Percentiles rank a stretch among this genome's conserved stretches.
Conservation (phyloP, 2,888 invertebrate genomes). For the Endotricha flammealis region DNA sequence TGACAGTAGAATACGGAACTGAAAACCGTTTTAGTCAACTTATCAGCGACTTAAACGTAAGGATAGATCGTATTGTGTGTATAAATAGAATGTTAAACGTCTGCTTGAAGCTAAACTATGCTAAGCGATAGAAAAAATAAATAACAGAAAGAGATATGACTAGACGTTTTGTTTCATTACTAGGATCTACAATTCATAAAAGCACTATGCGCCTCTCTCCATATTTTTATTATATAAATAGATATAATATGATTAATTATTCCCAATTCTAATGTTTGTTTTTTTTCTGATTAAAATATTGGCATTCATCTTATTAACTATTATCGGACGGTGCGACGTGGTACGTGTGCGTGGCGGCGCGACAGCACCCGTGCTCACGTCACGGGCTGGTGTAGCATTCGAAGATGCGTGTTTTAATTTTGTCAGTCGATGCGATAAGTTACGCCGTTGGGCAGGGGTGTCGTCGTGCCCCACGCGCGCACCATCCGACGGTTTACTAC, state of each 20-base stretch:
- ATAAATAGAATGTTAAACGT: constrained; percentile 38
- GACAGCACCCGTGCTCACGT: no score
- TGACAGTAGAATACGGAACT: constrained; percentile 1
- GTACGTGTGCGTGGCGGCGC: constrained; percentile 9
- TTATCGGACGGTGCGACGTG: constrained; percentile 45
- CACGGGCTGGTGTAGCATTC: no score
- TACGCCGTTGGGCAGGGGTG: no score
- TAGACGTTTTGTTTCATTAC: constrained; percentile 71
- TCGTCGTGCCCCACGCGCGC: constrained; percentile 24
- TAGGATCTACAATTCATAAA: constrained; percentile 74
- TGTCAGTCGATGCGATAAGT: neutral
- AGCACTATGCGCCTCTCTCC: constrained; percentile 77
- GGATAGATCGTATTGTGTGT: constrained; percentile 27
- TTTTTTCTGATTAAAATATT: constrained; percentile 72
- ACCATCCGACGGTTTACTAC: constrained; percentile 45
- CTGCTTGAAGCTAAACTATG: constrained; percentile 79
- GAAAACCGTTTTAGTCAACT: constrained; percentile 1
- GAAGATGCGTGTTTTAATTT: no score
- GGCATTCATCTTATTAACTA: constrained; percentile 74
- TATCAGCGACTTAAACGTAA: constrained; percentile 24
- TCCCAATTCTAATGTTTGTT: constrained; percentile 68
- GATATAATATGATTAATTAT: constrained; percentile 72
- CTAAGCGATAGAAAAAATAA: constrained; percentile 73
- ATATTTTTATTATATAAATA: constrained; percentile 75
- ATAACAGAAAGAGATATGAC: constrained; percentile 74